These are phyloP conservation scores for Pseudopleuronectes americanus DNA, from an alignment of 2,797 vertebrate genomes.

Conservation along the genomic window DNA sequence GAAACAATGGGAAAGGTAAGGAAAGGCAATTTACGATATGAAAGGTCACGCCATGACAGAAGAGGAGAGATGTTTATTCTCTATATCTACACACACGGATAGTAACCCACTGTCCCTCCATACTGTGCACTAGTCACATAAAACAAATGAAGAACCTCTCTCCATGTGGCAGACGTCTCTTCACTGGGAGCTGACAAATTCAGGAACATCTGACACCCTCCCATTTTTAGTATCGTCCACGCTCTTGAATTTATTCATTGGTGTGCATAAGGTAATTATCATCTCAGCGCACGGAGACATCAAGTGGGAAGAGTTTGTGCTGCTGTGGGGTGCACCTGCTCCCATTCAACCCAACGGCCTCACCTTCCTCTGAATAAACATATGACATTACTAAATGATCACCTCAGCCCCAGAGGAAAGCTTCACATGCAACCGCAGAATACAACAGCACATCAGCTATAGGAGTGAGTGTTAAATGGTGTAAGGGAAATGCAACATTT, in stretches of 20 bases:
- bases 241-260: slow-evolving; percentile 24
- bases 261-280: slow-evolving; percentile 29
- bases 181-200: slow-evolving; percentile 12
- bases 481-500: too few relatives aligned
- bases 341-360: background rate
- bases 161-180: slow-evolving; percentile 5
- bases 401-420: background rate
- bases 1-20: too few relatives aligned
- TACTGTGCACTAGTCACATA: slow-evolving; percentile 14
- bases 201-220: slow-evolving; percentile 12
- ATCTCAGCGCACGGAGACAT: slow-evolving; percentile 17
- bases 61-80: too few relatives aligned
- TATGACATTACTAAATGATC: background rate
- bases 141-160: slow-evolving; percentile 10
- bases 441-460: background rate
- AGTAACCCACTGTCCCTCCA: slow-evolving; percentile 11
- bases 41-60: too few relatives aligned
- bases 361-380: background rate
- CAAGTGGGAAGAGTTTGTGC: slow-evolving; percentile 9
- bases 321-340: slow-evolving; percentile 36
- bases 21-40: too few relatives aligned
- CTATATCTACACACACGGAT: too few relatives aligned
- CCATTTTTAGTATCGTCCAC: background rate
- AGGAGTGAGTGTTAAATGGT: too few relatives aligned
- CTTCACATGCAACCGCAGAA: background rate